These are phyloP conservation scores for Brevimyrus niger DNA, from an alignment of 2,113 vertebrate species.

Conservation along the genomic window DNA sequence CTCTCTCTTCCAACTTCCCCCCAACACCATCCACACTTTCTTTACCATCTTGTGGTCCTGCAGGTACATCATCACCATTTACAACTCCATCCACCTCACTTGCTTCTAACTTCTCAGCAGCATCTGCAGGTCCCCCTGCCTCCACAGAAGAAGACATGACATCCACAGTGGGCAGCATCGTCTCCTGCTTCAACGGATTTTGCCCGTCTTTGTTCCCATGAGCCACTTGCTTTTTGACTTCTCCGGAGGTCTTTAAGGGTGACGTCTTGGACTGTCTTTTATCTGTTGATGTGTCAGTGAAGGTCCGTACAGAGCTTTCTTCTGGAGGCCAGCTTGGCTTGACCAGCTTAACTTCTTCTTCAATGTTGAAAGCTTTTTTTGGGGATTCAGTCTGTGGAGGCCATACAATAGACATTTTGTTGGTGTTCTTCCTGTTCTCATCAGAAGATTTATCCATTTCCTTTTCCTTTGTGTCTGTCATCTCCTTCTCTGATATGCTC, in stretches of 20 bases:
- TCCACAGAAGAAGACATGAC: background rate
- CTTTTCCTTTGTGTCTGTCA: conserved; percentile 37
- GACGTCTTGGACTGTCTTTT: conserved; percentile 47
- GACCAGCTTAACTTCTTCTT: conserved; percentile 68
- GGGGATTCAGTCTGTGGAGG: conserved; percentile 67
- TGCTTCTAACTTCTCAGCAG: conserved; percentile 35
- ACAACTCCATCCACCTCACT: conserved; percentile 25
- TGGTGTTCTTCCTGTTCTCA: conserved; percentile 57
- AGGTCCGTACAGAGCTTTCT: conserved; percentile 38
- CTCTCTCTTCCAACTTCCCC: conserved; percentile 34
- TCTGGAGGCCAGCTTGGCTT: conserved; percentile 85
- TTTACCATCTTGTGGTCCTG: conserved; percentile 30
- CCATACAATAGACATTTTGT: conserved; percentile 83
- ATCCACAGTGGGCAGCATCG: background rate
- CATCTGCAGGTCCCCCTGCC: background rate
- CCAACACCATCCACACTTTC: conserved; percentile 26
- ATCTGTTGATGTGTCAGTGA: conserved; percentile 50
- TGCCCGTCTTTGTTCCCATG: conserved; percentile 31
- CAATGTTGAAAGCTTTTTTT: conserved; percentile 66
- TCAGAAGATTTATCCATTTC: conserved; percentile 43
- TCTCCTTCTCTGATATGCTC: conserved; percentile 42
- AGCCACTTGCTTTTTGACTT: conserved; percentile 28
- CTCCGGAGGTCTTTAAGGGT: conserved; percentile 47
- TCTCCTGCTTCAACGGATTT: background rate
- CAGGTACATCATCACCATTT: conserved; percentile 41